Base-by-base conservation (phyloP, 2,888 invertebrate species). In the Agriopis leucophaearia region DNA sequence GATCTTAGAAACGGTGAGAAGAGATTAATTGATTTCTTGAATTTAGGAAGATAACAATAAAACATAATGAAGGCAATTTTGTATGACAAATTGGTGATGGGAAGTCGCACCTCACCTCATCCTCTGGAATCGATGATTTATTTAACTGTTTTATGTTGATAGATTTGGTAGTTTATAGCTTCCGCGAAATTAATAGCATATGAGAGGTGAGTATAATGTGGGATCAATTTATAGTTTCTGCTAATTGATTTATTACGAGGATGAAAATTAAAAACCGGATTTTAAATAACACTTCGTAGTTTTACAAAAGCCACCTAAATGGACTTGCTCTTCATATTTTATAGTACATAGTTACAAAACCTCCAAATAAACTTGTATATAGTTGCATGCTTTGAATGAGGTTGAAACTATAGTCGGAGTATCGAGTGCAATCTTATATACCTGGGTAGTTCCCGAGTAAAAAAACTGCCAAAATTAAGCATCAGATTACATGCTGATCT, bases 1-100 rank as follows among this genome's bases (percentile, higher is more conserved):
- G 16, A 27, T 58, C 38, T 36, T 59, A 40, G 64, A 69, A 69
- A 52, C 61, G 60, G 68, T 71, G 74, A 73, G 73, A 73, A 73
- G 63, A 66, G 64, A 66, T 70, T 66, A 68, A 71, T 74, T 66
- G 71, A 73, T 73, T 73, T 60, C 66, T 55, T 40, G n/a, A 62
- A 48, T 58, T 68, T 44, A 15, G 51, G 40, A 65, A 52, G 54
- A 60, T 18, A 54, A 57, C 50, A 59, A 59, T 59, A 40, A 59
- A 57, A 48, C 48, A 44, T 59, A 59, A 64, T 52, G 40, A 58
- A 27, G 15, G 12, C 58, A 48, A 60, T 63, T 45, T 35, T 64
- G 44, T 51, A 36, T 50, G 64, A 64, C 68, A 60, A 64, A 69
- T 69, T 50, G 54, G 10, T 67, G 66, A 54, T 36, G 51, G 55